Percentiles rank a stretch among this genome's conserved stretches.
Evolutionary conservation across 1,140 invertebrate genomes (phyloP).

Genomic region (Elysia chlorotica): DNA sequence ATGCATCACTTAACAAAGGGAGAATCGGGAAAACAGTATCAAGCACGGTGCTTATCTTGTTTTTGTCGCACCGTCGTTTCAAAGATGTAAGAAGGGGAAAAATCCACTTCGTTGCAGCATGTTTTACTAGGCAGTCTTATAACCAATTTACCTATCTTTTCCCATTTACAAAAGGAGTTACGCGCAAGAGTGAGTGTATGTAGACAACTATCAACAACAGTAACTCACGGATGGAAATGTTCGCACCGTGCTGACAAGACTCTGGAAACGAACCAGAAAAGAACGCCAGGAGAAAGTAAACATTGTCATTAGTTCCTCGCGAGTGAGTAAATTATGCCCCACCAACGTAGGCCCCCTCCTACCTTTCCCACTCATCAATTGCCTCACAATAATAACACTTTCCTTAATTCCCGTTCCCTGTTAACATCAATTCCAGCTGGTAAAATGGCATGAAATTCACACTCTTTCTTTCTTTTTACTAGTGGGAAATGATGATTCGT

Average conservation of each 20-base stretch:
- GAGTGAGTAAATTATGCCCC: too few species aligned
- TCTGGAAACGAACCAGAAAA: background rate
- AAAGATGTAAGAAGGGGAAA: too few species aligned
- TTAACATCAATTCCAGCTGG: slow-evolving; percentile 6
- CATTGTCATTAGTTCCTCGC: background rate
- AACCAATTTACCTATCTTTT: background rate
- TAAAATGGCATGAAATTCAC: too few species aligned
- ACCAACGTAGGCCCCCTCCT: too few species aligned
- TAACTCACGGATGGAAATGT: too few species aligned
- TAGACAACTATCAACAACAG: background rate
- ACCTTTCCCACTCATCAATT: slow-evolving; percentile 8
- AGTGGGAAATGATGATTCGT: too few species aligned
- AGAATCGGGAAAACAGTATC: too few species aligned
- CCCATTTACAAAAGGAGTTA: background rate
- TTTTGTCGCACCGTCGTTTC: too few species aligned
- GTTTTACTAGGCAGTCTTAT: background rate
- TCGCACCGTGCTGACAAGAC: too few species aligned
- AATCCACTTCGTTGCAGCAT: background rate
- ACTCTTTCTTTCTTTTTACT: too few species aligned
- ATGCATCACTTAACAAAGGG: too few species aligned
- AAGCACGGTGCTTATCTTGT: too few species aligned
- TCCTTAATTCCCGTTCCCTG: background rate
- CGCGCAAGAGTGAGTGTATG: background rate
- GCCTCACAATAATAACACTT: slow-evolving; percentile 4
- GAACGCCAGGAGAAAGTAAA: background rate